Evolutionary conservation across 2,113 vertebrate genomes (phyloP).

Genomic region (Bombycilla garrulus): DNA sequence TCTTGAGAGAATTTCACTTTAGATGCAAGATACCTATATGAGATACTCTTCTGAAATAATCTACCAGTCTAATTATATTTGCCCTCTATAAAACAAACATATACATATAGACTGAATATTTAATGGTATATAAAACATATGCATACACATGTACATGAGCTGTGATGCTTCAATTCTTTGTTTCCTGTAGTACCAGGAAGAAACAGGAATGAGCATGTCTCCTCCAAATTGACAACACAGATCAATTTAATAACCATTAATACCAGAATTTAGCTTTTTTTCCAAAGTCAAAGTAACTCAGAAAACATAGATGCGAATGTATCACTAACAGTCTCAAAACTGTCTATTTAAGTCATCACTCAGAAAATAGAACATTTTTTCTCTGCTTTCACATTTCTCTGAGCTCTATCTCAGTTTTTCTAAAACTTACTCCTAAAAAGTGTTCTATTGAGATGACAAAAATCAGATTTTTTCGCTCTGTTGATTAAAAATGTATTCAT

Average conservation of each 20-base stretch:
- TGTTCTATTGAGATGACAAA: background rate
- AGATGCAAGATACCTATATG: background rate
- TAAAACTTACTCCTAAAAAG: background rate
- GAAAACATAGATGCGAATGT: background rate
- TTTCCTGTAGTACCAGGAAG: background rate
- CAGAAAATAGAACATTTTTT: background rate
- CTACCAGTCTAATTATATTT: background rate
- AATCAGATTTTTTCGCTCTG: background rate
- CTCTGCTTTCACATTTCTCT: background rate
- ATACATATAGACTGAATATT: background rate
- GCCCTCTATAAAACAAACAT: background rate
- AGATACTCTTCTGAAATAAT: background rate
- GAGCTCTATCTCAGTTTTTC: background rate
- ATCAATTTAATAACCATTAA: background rate
- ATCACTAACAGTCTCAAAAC: background rate
- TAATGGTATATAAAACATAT: background rate
- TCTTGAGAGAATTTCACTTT: background rate
- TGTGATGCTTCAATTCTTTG: background rate
- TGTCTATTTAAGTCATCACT: background rate
- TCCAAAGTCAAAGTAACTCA: background rate
- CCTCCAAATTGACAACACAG: background rate
- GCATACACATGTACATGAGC: background rate
- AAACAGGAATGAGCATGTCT: background rate
- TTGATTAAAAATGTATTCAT: background rate
- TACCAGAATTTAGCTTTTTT: background rate